These are phyloP conservation scores for Poecile atricapillus DNA, from an alignment of 2,113 vertebrate species.

Conservation along the genomic window DNA sequence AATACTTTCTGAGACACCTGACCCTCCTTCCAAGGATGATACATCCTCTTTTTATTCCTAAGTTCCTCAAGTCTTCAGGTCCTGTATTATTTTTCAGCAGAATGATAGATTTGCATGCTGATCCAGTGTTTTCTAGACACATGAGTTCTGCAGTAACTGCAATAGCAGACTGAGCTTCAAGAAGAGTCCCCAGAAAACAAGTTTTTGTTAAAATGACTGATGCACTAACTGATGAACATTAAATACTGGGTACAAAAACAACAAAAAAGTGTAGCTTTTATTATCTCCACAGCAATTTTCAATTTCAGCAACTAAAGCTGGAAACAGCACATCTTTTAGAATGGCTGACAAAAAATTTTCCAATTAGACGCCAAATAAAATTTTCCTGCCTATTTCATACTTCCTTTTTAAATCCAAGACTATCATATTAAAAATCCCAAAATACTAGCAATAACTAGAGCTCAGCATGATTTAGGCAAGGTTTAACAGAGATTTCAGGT, in stretches of 20 bases:
- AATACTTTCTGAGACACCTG: too few species aligned
- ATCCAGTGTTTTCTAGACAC: neutral
- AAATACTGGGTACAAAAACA: neutral
- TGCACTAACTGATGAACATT: neutral
- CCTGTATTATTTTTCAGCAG: neutral
- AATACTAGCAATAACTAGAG: neutral
- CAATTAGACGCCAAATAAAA: neutral
- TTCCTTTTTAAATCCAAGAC: neutral
- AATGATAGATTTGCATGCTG: neutral
- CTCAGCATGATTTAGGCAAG: neutral
- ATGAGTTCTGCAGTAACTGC: rapidly evolving
- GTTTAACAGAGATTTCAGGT: neutral
- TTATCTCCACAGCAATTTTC: neutral
- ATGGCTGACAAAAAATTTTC: neutral
- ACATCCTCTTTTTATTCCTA: too few species aligned
- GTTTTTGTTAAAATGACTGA: neutral
- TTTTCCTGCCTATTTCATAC: neutral
- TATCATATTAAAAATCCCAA: neutral
- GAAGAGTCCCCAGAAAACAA: neutral
- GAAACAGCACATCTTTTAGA: neutral
- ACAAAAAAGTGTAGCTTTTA: neutral
- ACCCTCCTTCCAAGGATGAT: too few species aligned
- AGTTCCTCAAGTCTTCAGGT: neutral
- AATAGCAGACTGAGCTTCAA: neutral
- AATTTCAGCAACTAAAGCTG: neutral